phyloP scores from a whole-genome alignment of 35 echinoderm and acorn worm species.

The Heliocidaris erythrogramma region DNA sequence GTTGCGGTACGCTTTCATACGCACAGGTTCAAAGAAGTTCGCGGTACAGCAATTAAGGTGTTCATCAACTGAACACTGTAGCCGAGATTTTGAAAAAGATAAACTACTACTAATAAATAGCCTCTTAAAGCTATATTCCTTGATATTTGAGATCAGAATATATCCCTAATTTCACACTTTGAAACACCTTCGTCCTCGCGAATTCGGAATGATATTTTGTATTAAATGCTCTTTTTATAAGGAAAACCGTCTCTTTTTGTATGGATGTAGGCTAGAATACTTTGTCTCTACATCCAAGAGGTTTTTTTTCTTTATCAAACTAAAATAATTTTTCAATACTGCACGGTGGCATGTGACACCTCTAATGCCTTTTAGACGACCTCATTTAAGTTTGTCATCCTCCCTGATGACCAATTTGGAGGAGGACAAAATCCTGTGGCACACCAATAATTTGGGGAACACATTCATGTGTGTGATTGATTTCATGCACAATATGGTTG shows the following conservation, averaged over 20 bases:
- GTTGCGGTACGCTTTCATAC: neutral
- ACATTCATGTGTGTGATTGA: slow-evolving; percentile 28
- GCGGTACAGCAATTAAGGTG: neutral
- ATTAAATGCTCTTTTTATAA: too few species aligned
- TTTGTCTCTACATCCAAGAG: too few species aligned
- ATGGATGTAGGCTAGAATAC: too few species aligned
- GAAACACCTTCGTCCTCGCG: too few species aligned
- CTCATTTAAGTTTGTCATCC: neutral
- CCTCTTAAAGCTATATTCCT: too few species aligned
- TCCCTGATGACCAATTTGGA: neutral
- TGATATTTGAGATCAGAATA: too few species aligned
- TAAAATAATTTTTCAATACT: too few species aligned
- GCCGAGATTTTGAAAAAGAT: neutral
- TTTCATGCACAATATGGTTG: slow-evolving; percentile 31
- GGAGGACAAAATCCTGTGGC: neutral
- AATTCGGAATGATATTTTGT: too few species aligned
- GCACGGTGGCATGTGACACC: neutral
- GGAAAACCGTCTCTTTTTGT: too few species aligned
- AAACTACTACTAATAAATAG: neutral
- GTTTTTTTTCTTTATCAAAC: too few species aligned
- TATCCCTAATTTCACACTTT: too few species aligned
- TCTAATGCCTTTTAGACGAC: neutral
- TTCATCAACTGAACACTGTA: neutral
- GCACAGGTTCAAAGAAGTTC: neutral
- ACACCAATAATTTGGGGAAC: neutral